These are phyloP conservation scores for Coelinius sp. DNA, from an alignment of 2,888 invertebrate species.

Conservation along the genomic window DNA sequence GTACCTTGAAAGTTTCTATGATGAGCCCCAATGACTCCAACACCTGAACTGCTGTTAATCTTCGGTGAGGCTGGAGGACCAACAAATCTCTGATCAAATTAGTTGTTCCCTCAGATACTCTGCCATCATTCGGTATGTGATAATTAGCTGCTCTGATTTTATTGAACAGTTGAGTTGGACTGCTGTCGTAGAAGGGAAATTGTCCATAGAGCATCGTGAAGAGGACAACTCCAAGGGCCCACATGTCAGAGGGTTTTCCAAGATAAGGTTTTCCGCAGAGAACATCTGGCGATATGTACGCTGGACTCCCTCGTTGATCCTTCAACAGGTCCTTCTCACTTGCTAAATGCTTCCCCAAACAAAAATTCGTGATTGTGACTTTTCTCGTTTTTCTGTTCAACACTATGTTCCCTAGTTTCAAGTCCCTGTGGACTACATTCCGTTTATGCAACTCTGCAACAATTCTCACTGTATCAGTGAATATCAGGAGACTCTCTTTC, in stretches of 20 bases:
- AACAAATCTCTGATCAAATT: slow-evolving; percentile 79
- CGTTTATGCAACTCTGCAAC: slow-evolving; percentile 83
- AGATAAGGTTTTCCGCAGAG: slow-evolving; percentile 82
- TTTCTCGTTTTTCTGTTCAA: slow-evolving; percentile 78
- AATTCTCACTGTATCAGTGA: slow-evolving; percentile 81
- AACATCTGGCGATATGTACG: slow-evolving; percentile 86
- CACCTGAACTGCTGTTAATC: slow-evolving; percentile 79
- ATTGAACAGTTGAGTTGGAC: slow-evolving; percentile 80
- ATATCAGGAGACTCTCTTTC: slow-evolving; percentile 81
- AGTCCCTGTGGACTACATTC: slow-evolving; percentile 84
- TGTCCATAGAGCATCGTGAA: slow-evolving; percentile 87
- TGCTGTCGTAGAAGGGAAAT: slow-evolving; percentile 85
- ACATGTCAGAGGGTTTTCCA: slow-evolving; percentile 87
- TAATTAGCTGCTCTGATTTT: slow-evolving; percentile 84
- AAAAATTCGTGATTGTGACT: slow-evolving; percentile 82
- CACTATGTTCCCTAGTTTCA: slow-evolving; percentile 84
- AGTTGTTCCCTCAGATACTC: slow-evolving; percentile 77
- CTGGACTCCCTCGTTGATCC: slow-evolving; percentile 85
- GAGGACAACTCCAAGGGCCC: slow-evolving; percentile 85
- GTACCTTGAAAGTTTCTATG: slow-evolving; percentile 73
- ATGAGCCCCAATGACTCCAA: slow-evolving; percentile 75
- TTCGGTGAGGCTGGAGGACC: slow-evolving; percentile 78
- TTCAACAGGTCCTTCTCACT: slow-evolving; percentile 80
- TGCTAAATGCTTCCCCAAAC: slow-evolving; percentile 82
- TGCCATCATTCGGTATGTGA: slow-evolving; percentile 77